phyloP scores from a whole-genome alignment of 1,140 invertebrate genomes.

The Paracyclopina nana region DNA sequence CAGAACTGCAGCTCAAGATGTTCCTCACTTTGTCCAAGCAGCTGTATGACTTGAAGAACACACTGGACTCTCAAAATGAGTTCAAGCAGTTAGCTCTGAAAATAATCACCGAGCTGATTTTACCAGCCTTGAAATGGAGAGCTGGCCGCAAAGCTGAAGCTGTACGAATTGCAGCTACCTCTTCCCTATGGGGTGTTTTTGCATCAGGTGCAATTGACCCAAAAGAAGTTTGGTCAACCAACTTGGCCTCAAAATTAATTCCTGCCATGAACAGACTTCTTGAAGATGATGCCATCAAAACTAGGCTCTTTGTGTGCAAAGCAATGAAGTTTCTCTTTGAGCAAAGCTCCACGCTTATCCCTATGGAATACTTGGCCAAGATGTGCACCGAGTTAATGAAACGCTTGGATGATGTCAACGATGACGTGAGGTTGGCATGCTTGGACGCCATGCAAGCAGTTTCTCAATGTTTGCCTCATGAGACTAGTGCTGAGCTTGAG shows the following conservation, averaged over 20 bases:
- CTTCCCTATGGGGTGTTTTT: not conserved
- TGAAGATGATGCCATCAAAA: not conserved
- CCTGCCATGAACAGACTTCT: conserved; percentile 1
- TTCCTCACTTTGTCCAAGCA: not conserved
- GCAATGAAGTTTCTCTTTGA: too few species aligned
- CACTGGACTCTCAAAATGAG: not conserved
- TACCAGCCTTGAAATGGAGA: not conserved
- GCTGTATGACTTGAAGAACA: not conserved
- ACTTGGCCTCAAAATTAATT: not conserved
- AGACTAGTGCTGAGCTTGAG: too few species aligned
- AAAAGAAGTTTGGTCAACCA: not conserved
- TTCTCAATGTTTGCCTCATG: too few species aligned
- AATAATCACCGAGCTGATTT: not conserved
- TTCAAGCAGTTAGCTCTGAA: not conserved
- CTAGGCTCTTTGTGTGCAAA: not conserved
- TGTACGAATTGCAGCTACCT: not conserved
- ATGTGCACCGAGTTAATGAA: too few species aligned
- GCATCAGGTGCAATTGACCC: not conserved
- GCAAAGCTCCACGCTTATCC: too few species aligned
- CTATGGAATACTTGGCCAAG: too few species aligned
- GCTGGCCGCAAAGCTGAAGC: not conserved
- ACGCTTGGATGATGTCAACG: too few species aligned
- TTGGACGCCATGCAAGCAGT: too few species aligned
- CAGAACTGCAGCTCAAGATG: not conserved
- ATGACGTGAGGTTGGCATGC: too few species aligned